Conservation (phyloP, 2,113 vertebrate species). For the Rhineura floridana region DNA sequence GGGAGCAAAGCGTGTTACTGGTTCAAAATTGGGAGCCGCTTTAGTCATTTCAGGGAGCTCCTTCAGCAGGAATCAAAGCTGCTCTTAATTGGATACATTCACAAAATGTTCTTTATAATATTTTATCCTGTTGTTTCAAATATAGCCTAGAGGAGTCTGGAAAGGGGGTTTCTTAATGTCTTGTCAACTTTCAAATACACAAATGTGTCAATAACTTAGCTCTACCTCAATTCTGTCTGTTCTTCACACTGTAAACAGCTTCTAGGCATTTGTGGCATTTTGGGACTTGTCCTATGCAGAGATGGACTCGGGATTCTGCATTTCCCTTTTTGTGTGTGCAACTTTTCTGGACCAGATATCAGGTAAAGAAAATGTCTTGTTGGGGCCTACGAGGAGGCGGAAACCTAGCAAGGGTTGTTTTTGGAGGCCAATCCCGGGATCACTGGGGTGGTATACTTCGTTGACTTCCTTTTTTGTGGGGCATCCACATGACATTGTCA, state of each 20-base stretch:
- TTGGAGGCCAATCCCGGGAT: no score
- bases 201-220: neutral
- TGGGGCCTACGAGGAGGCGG: accelerated
- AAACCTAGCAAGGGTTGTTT: no score
- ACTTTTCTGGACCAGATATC: neutral
- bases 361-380: neutral
- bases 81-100: neutral
- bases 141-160: neutral
- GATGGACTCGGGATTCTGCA: neutral
- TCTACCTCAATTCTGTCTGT: neutral
- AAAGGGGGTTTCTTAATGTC: neutral
- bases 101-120: no score
- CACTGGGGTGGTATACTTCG: neutral
- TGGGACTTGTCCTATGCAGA: neutral
- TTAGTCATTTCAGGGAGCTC: neutral
- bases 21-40: neutral
- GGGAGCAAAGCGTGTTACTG: neutral
- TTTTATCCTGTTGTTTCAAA: neutral
- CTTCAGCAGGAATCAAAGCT: neutral
- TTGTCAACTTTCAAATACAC: neutral
- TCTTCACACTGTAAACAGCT: neutral
- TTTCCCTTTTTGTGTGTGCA: neutral
- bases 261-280: neutral
- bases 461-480: neutral
- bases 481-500: neutral